Conservation (phyloP, 2,797 vertebrate genomes). For the Enteromius afrohamiltoni region DNA sequence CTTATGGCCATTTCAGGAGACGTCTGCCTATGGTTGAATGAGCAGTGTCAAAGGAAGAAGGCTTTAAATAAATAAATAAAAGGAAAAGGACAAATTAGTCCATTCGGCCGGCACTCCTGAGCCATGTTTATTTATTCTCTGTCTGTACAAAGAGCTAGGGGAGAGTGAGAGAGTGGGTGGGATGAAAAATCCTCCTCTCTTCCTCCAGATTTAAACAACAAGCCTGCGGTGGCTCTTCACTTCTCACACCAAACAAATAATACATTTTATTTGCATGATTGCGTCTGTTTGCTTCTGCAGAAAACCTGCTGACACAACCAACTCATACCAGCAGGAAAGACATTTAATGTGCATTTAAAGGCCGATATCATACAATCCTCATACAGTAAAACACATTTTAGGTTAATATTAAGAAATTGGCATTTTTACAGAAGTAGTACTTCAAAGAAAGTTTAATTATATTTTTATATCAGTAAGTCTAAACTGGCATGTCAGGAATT, state of each 20-base stretch:
- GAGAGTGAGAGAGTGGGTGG: background rate
- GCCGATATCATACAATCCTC: too few species aligned
- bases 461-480: too few species aligned
- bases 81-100: constrained; percentile 62
- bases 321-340: background rate
- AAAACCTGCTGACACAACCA: background rate
- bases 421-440: too few species aligned
- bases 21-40: constrained; percentile 27
- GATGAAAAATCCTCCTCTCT: constrained; percentile 55
- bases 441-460: too few species aligned
- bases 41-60: constrained; percentile 36
- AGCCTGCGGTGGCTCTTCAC: background rate
- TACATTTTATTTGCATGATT: background rate
- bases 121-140: constrained; percentile 77
- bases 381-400: background rate
- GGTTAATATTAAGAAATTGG: too few species aligned
- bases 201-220: background rate
- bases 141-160: constrained; percentile 19
- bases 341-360: too few species aligned
- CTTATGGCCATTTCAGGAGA: constrained; percentile 27
- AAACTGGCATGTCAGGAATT: too few species aligned
- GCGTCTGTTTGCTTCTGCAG: constrained; percentile 6
- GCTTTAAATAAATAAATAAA: constrained; percentile 35
- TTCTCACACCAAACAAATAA: background rate
- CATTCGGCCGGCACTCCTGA: constrained; percentile 69